Percentiles rank a stretch among this genome's conserved stretches.
Evolutionary conservation across 2,888 invertebrate species (phyloP).

Genomic region (Syrphus vitripennis): DNA sequence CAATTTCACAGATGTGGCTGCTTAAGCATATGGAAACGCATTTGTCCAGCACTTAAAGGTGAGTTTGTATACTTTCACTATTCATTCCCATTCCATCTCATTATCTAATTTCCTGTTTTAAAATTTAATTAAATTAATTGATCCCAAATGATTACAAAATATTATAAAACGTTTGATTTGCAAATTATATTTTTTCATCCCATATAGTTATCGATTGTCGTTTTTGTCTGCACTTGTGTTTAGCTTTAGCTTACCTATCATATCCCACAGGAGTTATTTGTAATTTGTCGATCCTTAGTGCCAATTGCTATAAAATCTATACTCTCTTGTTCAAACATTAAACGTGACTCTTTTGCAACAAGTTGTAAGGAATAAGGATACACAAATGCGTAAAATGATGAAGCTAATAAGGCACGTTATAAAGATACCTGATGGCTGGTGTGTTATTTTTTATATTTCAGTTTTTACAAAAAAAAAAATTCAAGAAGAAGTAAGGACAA

Average conservation of each 20-base stretch:
- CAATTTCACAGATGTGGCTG: constrained; percentile 97
- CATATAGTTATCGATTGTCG: constrained; percentile 15
- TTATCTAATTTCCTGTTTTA: neutral
- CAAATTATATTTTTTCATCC: constrained; percentile 31
- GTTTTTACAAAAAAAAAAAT: neutral
- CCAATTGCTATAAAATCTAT: neutral
- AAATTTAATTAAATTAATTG: constrained; percentile 52
- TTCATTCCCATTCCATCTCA: neutral
- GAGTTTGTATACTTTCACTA: constrained; percentile 73
- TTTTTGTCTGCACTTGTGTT: neutral
- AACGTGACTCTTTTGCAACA: constrained; percentile 67
- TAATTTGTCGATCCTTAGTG: constrained; percentile 26
- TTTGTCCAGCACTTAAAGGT: constrained; percentile 97
- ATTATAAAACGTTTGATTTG: constrained; percentile 21
- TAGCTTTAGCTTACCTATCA: too few species aligned
- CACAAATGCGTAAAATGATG: constrained; percentile 73
- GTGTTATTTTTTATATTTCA: neutral
- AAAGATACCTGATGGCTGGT: constrained; percentile 51
- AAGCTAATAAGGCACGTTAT: constrained; percentile 79
- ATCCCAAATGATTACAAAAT: constrained; percentile 42
- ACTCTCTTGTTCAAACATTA: constrained; percentile 12
- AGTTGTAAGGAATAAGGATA: constrained; percentile 53
- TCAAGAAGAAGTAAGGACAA: neutral
- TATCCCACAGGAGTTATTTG: constrained; percentile 27
- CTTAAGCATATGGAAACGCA: constrained; percentile 94